These are phyloP conservation scores for Simalia tracyae DNA, from an alignment of 2,797 vertebrate genomes.

Conservation along the genomic window DNA sequence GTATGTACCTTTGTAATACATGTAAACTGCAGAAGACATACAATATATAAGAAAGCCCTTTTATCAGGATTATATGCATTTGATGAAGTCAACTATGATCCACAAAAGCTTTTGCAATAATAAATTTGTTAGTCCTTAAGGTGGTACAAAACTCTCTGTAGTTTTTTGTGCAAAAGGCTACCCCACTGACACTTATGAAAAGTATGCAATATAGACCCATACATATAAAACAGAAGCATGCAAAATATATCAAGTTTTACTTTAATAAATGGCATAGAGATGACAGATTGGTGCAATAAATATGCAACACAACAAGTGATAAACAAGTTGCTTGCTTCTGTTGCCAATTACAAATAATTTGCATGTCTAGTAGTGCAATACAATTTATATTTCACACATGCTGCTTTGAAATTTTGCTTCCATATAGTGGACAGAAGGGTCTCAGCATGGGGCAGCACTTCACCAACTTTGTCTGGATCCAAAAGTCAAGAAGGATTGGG, in stretches of 20 bases:
- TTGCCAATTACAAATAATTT: background rate
- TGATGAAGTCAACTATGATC: background rate
- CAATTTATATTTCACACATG: background rate
- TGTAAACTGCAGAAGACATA: background rate
- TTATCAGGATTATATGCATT: background rate
- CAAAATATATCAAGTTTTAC: background rate
- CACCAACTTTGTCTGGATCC: background rate
- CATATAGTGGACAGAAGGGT: background rate
- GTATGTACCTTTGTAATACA: background rate
- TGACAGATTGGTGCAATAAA: background rate
- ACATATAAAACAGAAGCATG: background rate
- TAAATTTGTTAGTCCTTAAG: background rate
- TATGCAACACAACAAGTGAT: background rate
- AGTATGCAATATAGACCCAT: background rate
- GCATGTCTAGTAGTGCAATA: background rate
- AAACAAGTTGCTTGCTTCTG: background rate
- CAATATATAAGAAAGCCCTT: background rate
- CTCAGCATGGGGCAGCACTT: background rate
- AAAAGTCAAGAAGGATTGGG: background rate
- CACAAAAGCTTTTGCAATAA: background rate
- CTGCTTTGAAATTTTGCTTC: conserved; percentile 11
- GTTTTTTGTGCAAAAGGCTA: background rate
- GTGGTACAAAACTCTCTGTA: background rate
- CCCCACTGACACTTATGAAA: background rate
- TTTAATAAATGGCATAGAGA: background rate